Conservation (phyloP, 2,888 invertebrate genomes). For the Eupeodes luniger region DNA sequence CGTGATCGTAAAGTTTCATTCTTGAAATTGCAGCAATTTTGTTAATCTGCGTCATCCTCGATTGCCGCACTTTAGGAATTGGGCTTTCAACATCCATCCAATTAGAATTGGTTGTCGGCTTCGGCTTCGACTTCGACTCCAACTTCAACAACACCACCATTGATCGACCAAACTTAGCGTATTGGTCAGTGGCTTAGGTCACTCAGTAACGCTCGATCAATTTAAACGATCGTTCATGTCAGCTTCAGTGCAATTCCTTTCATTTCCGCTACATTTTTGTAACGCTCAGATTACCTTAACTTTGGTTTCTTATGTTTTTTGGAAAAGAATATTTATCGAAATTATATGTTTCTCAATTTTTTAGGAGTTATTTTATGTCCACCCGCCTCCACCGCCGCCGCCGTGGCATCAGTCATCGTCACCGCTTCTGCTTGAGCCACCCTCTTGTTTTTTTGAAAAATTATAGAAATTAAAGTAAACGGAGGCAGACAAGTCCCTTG, state of each 20-base stretch:
- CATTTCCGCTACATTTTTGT: slow-evolving; percentile 65
- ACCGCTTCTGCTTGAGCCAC: not conserved
- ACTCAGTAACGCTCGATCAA: slow-evolving; percentile 70
- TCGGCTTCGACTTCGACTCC: slow-evolving; percentile 4
- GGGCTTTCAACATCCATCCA: slow-evolving; percentile 31
- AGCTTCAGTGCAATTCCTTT: slow-evolving; percentile 41
- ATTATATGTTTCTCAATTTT: slow-evolving; percentile 60
- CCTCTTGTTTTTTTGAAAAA: slow-evolving; percentile 44
- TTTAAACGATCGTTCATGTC: slow-evolving; percentile 70
- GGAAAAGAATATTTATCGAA: slow-evolving; percentile 63
- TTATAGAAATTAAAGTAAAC: slow-evolving; percentile 76
- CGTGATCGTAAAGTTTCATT: slow-evolving; percentile 46
- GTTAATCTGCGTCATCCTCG: slow-evolving; percentile 70
- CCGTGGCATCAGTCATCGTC: too few species aligned
- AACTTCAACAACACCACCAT: not conserved
- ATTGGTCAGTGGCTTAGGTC: slow-evolving; percentile 62
- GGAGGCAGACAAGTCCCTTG: slow-evolving; percentile 65
- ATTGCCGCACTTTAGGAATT: slow-evolving; percentile 22
- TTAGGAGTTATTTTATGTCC: slow-evolving; percentile 30
- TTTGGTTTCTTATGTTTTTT: not conserved
- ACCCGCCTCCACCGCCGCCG: not conserved
- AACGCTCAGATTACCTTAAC: slow-evolving; percentile 32
- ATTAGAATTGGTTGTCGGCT: slow-evolving; percentile 60
- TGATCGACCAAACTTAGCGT: not conserved
- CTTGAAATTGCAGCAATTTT: slow-evolving; percentile 71